Base-by-base conservation (phyloP, 2,888 invertebrate species). In the Criorhina ranunculi region DNA sequence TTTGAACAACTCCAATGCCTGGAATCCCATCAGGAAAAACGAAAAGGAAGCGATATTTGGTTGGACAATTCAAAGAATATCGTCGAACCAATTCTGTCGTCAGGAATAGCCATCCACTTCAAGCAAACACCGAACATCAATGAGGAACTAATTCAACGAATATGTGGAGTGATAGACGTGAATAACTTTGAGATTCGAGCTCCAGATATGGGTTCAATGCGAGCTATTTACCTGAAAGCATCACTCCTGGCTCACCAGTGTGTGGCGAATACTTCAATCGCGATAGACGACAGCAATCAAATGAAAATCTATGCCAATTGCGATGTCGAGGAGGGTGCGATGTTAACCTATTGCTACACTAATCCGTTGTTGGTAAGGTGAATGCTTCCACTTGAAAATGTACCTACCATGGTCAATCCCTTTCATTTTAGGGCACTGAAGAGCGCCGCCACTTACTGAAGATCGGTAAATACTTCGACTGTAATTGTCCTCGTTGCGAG, bases 201-300 rank as follows among this genome's bases (percentile, higher is more conserved):
- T 2, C 94, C 95, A 0, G 91, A 91, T 53, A 11, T 53, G 1
- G 88, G 89, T 1, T 88, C 90, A 4, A 90, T 96, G 76, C 93
- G 95, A 53, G 96, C 95, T n/a, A 90, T 96, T n/a, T 96, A 95
- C 89, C 90, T 94, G 8, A 93, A 93, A 83, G 95, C 95, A 0
- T 94, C 95, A 0, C 90, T 96, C 6, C 93, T 96, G 92, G 94
- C 95, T 0, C 96, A 97, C 89, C 94, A 95, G 88, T 97, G 97
- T 89, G 90, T 94, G 19, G 93, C 94, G 15, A 96, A 96, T 89
- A 95, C 95, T 0, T 95, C 95, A 88, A 92, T 96, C 83, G 93
- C 96, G 0, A 94, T 96, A 11, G 95, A 95, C 88, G 94, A 95
- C 85, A 92, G 93, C 86, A 94, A 94, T 88, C 89, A 93, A 70